Conservation (phyloP, 1,140 invertebrate genomes). For the Drosophila miranda region DNA sequence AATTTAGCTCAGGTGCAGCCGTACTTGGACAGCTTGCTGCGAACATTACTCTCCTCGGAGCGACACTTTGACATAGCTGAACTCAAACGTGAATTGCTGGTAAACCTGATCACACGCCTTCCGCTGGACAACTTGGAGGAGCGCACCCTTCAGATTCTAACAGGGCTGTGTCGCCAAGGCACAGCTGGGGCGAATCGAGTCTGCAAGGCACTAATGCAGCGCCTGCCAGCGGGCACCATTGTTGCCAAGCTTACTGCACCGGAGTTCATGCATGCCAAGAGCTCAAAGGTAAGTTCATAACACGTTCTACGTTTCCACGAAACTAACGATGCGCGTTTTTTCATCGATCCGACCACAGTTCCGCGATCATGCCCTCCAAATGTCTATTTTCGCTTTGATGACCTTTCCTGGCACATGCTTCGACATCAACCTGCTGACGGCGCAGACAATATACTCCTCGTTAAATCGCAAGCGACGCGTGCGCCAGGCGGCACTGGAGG, state of each 20-base stretch:
- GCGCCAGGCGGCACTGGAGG: conserved; percentile 91
- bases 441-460: conserved; percentile 84
- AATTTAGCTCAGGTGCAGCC: conserved; percentile 84
- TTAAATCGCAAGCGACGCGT: conserved; percentile 89
- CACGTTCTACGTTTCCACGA: neutral
- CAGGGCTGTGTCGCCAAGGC: conserved; percentile 85
- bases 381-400: conserved; percentile 89
- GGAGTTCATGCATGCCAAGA: conserved; percentile 86
- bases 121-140: conserved; percentile 81
- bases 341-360: conserved; percentile 81
- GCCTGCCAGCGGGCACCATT: conserved; percentile 85
- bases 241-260: conserved; percentile 85
- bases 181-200: conserved; percentile 84
- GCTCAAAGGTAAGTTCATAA: conserved; percentile 83
- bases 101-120: conserved; percentile 77
- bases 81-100: conserved; percentile 70
- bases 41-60: conserved; percentile 83
- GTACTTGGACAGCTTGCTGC: conserved; percentile 86
- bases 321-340: neutral
- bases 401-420: conserved; percentile 92
- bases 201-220: conserved; percentile 87
- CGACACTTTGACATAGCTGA: conserved; percentile 76
- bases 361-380: conserved; percentile 90
- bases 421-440: conserved; percentile 86
- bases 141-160: conserved; percentile 83